Conservation (phyloP, 2,113 vertebrate species). For the Xiphophorus hellerii region DNA sequence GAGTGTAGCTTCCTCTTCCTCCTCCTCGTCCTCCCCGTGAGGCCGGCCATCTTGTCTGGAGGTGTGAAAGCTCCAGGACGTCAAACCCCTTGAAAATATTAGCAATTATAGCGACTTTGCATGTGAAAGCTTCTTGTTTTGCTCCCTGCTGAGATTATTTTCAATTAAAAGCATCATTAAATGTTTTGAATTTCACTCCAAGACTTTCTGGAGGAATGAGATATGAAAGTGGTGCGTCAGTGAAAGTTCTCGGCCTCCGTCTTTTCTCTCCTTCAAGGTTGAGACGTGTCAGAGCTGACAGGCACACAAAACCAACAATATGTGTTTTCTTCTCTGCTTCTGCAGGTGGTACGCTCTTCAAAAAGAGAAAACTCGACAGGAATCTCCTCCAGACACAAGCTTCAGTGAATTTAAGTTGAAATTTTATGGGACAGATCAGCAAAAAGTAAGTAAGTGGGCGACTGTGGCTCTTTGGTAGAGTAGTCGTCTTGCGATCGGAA, state of each 20-base stretch:
- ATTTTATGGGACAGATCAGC: neutral
- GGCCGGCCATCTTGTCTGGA: conserved; percentile 68
- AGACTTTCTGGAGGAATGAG: conserved; percentile 1
- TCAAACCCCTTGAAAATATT: conserved; percentile 33
- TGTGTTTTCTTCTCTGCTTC: neutral
- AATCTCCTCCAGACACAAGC: neutral
- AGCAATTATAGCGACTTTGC: conserved; percentile 11
- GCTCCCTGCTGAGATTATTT: neutral
- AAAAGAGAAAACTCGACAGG: neutral
- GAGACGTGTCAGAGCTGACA: neutral
- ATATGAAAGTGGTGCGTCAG: too few species aligned
- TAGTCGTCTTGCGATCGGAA: too few species aligned
- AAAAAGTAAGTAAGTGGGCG: neutral
- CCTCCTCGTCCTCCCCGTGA: conserved; percentile 40
- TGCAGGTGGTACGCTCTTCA: neutral
- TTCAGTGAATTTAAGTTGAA: neutral
- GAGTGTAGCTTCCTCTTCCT: conserved; percentile 64
- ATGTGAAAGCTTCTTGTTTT: neutral
- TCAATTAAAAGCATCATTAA: neutral
- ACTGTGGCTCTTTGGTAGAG: too few species aligned
- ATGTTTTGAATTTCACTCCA: conserved; percentile 11
- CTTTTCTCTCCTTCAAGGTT: neutral
- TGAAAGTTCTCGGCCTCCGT: neutral
- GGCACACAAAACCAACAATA: neutral
- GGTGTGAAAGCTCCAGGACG: conserved; percentile 57